Evolutionary conservation across 2,113 vertebrate species (phyloP).

Genomic region (Typhlomys cinereus): DNA sequence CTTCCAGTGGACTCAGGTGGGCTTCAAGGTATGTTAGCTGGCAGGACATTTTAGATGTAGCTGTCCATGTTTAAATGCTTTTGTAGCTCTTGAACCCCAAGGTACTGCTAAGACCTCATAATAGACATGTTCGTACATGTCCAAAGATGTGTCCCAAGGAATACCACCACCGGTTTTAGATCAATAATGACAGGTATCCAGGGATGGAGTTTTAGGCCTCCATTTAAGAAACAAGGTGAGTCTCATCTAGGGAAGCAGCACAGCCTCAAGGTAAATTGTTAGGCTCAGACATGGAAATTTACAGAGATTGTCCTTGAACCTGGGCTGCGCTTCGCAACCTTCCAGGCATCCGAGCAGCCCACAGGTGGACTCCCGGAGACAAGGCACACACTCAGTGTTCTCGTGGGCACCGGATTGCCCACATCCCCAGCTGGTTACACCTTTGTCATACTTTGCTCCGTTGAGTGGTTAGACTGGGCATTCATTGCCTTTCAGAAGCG

Average conservation of each 20-base stretch:
- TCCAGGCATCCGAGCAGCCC: neutral
- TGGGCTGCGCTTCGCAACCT: neutral
- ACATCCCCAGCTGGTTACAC: neutral
- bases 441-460: fast-evolving
- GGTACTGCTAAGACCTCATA: neutral
- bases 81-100: neutral
- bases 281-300: neutral
- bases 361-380: too few species aligned
- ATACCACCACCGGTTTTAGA: neutral
- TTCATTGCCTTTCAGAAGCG: neutral
- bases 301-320: neutral
- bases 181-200: fast-evolving
- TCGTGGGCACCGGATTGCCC: neutral
- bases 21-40: neutral
- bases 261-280: neutral
- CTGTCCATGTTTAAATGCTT: neutral
- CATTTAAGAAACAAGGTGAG: neutral
- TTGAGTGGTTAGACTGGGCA: neutral
- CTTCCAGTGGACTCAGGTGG: neutral
- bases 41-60: too few species aligned
- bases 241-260: fast-evolving
- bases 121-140: fast-evolving
- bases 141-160: neutral
- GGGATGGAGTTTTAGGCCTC: neutral
- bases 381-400: fast-evolving